phyloP scores from a whole-genome alignment of 2,113 vertebrate genomes.

The Amazona guildingii region DNA sequence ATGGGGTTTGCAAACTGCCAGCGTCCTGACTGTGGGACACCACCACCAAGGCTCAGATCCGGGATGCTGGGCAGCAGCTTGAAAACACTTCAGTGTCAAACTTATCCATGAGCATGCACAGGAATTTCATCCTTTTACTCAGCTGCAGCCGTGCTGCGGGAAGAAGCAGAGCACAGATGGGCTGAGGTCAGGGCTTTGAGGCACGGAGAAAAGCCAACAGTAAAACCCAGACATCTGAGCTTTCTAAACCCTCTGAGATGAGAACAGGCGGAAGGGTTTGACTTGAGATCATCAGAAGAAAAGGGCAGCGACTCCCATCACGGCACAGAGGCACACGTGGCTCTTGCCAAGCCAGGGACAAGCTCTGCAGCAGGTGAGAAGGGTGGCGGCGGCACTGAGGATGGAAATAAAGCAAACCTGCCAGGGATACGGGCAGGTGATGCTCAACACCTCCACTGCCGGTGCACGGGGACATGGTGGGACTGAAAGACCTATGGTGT shows the following conservation, averaged over 20 bases:
- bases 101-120: fast-evolving
- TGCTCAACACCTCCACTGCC: not conserved
- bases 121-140: not conserved
- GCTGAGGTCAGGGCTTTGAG: not conserved
- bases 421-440: fast-evolving
- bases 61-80: not conserved
- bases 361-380: not conserved
- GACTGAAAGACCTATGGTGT: not conserved
- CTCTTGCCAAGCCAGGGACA: not conserved
- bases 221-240: not conserved
- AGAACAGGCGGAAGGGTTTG: not conserved
- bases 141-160: not conserved
- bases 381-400: fast-evolving
- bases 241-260: not conserved
- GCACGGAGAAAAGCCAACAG: not conserved
- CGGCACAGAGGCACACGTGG: fast-evolving
- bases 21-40: fast-evolving
- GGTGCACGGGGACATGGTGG: fast-evolving
- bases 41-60: fast-evolving
- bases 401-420: not conserved
- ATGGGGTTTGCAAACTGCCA: not conserved
- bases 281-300: not conserved
- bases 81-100: fast-evolving
- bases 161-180: fast-evolving
- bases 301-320: not conserved